phyloP scores from a whole-genome alignment of 2,113 vertebrate species.

The Tamias sibiricus region DNA sequence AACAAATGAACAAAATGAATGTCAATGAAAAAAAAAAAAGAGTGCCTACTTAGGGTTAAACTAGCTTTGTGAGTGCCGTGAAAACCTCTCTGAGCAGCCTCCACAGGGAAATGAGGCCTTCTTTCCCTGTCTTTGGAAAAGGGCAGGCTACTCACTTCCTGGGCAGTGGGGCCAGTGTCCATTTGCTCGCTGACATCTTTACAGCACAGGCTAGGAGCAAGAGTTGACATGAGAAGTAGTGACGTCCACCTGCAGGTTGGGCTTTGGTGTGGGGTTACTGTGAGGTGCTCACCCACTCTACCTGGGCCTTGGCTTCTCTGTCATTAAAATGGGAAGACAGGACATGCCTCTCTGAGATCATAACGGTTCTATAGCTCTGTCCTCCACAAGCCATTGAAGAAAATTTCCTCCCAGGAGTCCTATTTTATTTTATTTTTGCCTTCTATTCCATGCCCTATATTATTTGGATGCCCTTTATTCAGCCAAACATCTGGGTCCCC shows the following conservation, averaged over 20 bases:
- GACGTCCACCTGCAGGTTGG: not conserved
- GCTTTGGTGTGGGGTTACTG: not conserved
- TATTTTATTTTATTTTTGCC: not conserved
- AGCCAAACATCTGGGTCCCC: not conserved
- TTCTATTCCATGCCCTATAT: not conserved
- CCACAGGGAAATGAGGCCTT: not conserved
- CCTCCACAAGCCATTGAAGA: not conserved
- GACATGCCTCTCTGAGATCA: not conserved
- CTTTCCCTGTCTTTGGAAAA: not conserved
- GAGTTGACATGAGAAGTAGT: not conserved
- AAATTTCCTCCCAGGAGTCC: not conserved
- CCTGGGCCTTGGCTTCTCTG: not conserved
- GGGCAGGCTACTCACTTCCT: not conserved
- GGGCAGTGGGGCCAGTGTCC: no score
- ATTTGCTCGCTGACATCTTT: not conserved
- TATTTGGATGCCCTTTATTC: not conserved
- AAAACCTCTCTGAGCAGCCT: not conserved
- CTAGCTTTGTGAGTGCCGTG: not conserved
- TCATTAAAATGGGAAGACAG: not conserved
- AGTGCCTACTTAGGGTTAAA: not conserved
- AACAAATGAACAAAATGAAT: no score
- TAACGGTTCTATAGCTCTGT: not conserved
- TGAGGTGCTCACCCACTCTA: not conserved
- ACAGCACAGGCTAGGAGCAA: rapidly evolving
- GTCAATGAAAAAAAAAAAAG: not conserved